Evolutionary conservation across 2,888 invertebrate genomes (phyloP).

Genomic region (Xanthorhoe designata): DNA sequence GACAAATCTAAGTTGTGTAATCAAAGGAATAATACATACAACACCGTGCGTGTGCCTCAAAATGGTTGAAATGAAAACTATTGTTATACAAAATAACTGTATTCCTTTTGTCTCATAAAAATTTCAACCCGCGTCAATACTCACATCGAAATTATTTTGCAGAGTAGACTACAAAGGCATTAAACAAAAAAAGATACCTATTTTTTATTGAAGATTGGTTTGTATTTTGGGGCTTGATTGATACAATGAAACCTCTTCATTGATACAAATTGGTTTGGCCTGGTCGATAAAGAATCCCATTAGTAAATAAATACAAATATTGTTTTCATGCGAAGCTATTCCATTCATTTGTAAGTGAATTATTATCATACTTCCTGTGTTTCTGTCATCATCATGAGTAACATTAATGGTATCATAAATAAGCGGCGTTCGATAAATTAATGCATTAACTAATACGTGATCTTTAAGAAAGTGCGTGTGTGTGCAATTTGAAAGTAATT

Average conservation of each 20-base stretch:
- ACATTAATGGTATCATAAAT: no score
- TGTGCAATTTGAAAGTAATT: neutral
- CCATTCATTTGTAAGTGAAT: neutral
- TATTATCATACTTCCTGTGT: neutral
- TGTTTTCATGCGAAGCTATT: neutral
- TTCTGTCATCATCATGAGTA: neutral
- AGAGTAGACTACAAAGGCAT: neutral
- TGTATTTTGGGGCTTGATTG: neutral
- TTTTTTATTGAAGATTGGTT: neutral
- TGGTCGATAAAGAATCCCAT: neutral
- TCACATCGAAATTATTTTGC: no score
- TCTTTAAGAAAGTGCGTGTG: neutral
- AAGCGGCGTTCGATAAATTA: no score
- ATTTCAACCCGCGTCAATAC: no score
- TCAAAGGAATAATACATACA: no score
- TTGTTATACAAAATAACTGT: no score
- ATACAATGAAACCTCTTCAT: neutral
- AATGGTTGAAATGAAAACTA: no score
- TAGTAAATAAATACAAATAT: conserved; percentile 1
- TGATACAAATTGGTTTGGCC: conserved; percentile 1
- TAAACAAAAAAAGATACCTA: neutral
- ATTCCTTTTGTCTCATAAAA: no score
- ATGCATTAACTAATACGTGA: no score
- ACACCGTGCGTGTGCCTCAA: no score
- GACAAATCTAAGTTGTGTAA: no score